Evolutionary conservation across 1,140 invertebrate genomes (phyloP), one percentile per base, ranked within the genome.

Genomic region (Metopolophium dirhodum): DNA sequence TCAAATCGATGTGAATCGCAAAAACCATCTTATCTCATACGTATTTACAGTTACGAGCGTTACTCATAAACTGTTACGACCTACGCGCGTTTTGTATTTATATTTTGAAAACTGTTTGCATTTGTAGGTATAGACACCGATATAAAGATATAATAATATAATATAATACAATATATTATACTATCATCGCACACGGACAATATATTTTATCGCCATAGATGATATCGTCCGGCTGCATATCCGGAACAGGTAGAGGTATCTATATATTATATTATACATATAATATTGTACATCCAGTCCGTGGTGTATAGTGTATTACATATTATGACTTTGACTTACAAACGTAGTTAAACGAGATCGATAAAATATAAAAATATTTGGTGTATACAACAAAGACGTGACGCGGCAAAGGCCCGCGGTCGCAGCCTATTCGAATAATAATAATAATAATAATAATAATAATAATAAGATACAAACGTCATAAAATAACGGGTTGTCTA

Each of bases 401-500:
- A 77, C n/a, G 61, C 3, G 6, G 11, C n/a, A 35, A 77, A 77
- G 30, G 61, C 30, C 61, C 61, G 9, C 45, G 45, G 61, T 68
- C 61, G 57, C 9, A 26, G 57, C 9, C 26, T n/a, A 18, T 68
- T 68, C 61, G 61, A 77, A 77, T n/a, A 77, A 54, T 23, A 54
- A 22, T 22, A 68, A 68, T n/a, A 68, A 54, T 22, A 54, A 22
- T 22, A 77, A 77, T n/a, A 77, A 54, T 23, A 54, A 22, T 22
- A n/a, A n/a, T n/a, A n/a, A n/a, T n/a, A n/a, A n/a, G n/a, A 20
- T 68, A 14, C 14, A 77, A 77, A 77, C 61, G 61, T 77, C 61
- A 77, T 77, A 77, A 77, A 77, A 77, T n/a, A n/a, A n/a, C 61
- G 61, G 30, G 61, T 68, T n/a, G 61, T 77, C 61, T n/a, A 77